Evolutionary conservation across 2,888 invertebrate genomes (phyloP).

Genomic region (Caenorhabditis doughertyi): DNA sequence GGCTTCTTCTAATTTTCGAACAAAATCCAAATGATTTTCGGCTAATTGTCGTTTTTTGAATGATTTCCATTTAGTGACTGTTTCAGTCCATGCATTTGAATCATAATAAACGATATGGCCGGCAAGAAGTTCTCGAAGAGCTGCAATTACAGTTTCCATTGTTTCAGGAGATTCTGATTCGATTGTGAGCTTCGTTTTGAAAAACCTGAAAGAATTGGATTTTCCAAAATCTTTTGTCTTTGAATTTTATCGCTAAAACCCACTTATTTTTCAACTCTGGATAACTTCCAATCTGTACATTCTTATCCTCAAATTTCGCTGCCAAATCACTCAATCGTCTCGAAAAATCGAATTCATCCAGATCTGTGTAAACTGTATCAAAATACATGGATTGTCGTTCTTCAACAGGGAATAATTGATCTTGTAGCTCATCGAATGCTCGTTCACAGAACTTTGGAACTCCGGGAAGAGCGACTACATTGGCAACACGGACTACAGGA

Average conservation of each 20-base stretch:
- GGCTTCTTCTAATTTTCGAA: conserved; percentile 78
- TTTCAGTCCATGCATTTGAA: conserved; percentile 82
- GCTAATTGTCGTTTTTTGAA: conserved; percentile 56
- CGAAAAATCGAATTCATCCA: conserved; percentile 84
- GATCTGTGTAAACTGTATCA: conserved; percentile 82
- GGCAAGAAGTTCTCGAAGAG: conserved; percentile 67
- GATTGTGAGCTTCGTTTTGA: conserved; percentile 85
- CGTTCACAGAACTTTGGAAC: conserved; percentile 86
- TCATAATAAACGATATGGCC: conserved; percentile 85
- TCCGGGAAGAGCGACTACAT: conserved; percentile 88
- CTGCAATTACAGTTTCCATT: conserved; percentile 64
- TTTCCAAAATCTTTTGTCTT: too few relatives aligned
- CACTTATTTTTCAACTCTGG: conserved; percentile 85
- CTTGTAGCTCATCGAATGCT: conserved; percentile 83
- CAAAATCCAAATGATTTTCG: conserved; percentile 71
- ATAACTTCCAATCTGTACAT: conserved; percentile 86
- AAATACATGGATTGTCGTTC: conserved; percentile 67
- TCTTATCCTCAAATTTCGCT: conserved; percentile 83
- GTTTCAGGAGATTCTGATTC: conserved; percentile 84
- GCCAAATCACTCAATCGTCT: conserved; percentile 84
- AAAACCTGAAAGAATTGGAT: conserved; percentile 83
- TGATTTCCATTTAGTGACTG: conserved; percentile 75
- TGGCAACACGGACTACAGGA: conserved; percentile 83
- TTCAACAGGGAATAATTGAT: conserved; percentile 76
- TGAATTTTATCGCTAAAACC: conserved; percentile 8